Evolutionary conservation across 2,113 vertebrate genomes (phyloP).

Genomic region (Oreochromis spilurus): DNA sequence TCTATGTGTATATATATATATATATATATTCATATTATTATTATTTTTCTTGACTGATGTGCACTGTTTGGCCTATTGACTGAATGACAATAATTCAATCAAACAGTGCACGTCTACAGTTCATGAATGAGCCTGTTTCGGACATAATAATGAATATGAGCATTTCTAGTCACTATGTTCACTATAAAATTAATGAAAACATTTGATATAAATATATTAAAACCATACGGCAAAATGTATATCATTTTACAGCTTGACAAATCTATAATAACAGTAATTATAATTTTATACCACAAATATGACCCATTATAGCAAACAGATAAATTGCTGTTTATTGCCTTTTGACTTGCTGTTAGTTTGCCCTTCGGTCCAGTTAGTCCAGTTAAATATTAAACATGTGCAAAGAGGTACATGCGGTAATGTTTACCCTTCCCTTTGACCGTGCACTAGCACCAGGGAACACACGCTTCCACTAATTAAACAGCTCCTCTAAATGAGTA

Average conservation of each 20-base stretch:
- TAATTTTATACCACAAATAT: neutral
- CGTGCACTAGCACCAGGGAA: neutral
- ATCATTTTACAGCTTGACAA: neutral
- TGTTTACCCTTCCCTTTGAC: constrained; percentile 9
- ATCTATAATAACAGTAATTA: neutral
- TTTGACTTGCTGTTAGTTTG: neutral
- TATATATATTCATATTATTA: neutral
- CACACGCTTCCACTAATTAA: constrained; percentile 16
- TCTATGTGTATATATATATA: too few relatives aligned
- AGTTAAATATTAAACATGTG: constrained; percentile 29
- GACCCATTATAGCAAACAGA: neutral
- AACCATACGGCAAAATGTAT: neutral
- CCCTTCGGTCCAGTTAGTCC: neutral
- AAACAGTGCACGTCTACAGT: neutral
- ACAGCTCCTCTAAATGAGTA: constrained; percentile 10
- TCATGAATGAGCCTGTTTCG: neutral
- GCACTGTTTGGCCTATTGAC: neutral
- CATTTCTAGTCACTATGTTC: neutral
- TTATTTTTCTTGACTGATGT: neutral
- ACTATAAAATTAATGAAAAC: neutral
- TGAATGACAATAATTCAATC: neutral
- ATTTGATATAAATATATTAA: neutral
- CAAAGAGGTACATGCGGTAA: neutral
- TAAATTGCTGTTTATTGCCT: neutral
- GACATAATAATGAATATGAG: neutral